These are phyloP conservation scores for Cephus cinctus DNA, from an alignment of 1,140 invertebrate genomes.

Conservation along the genomic window DNA sequence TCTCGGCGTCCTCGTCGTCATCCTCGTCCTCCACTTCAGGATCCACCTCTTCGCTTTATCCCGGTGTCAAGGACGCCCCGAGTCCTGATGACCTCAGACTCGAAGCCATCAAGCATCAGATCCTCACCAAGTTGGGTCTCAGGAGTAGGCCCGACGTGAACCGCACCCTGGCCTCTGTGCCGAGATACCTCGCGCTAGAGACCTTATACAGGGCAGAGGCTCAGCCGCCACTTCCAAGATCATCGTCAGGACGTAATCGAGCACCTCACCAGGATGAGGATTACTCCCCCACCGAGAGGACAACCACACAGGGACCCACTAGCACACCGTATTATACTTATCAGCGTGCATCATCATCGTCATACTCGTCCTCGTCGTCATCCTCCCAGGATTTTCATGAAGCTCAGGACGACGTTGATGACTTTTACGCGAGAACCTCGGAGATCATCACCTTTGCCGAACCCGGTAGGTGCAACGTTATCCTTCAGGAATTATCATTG, in stretches of 20 bases:
- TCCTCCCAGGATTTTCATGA: constrained; percentile 11
- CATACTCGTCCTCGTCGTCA: constrained; percentile 3
- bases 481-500: no score
- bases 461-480: constrained; percentile 62
- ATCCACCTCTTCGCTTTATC: no score
- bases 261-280: constrained; percentile 14
- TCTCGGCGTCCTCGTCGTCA: no score
- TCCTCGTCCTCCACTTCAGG: no score
- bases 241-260: neutral
- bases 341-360: constrained; percentile 13
- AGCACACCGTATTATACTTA: no score
- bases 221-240: constrained; percentile 28
- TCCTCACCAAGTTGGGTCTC: constrained; percentile 72
- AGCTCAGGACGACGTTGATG: constrained; percentile 59
- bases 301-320: constrained; percentile 25
- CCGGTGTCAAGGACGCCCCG: constrained; percentile 32
- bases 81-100: constrained; percentile 63
- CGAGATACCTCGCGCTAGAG: constrained; percentile 68
- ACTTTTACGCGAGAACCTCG: constrained; percentile 75
- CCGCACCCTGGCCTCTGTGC: constrained; percentile 58
- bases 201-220: constrained; percentile 67
- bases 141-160: constrained; percentile 70
- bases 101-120: constrained; percentile 76
- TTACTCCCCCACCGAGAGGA: no score
- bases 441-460: constrained; percentile 83